Base-by-base conservation (phyloP, 2,113 vertebrate species). In the Oncorhynchus tshawytscha region DNA sequence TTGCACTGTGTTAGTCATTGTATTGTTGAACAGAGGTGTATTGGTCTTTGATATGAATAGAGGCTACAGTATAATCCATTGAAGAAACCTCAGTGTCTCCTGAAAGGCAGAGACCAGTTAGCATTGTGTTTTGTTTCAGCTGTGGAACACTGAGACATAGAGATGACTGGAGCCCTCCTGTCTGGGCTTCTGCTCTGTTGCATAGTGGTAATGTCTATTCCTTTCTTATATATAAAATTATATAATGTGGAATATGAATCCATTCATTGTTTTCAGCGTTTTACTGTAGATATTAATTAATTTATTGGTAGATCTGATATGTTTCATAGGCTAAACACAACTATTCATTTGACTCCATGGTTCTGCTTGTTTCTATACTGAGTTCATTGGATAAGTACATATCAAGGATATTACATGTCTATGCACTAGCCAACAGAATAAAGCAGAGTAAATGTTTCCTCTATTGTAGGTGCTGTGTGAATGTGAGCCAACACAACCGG, bases 401-500 rank as follows among this genome's bases (percentile, higher is more conserved):
- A 15, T 20, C 5, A n/a, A 60, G 59, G n/a, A 62, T 16, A 54
- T 22, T n/a, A 62, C 6, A 62, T 9, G n/a, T 62, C 54, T 5
- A 5, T 57, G 39, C 39, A 16, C 5, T 62, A 62, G n/a, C 2
- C 59, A 62, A 22, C 18, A 22, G 60, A 22, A 27, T 24, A 4
- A 65, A 60, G 11, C 60, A 1, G 80, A 31, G 3, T 27, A 27
- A 5, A 65, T 74, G 78, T 0, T 84, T 78, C 71, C 11, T 79
- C 39, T 54, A 18, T 49, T 87, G 20, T 24, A 93, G 92, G 85
- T 85, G 62, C 70, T 79, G 18, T 85, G 90, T 82, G n/a, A 70
- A 39, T 75, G 84, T 73, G 90, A 91, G 78, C 88, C 88, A 18
- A 88, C 86, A 31, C 79, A 87, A 68, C 71, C 81, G 0, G 80